Percentiles rank a stretch among this genome's conserved stretches.
phyloP scores from a whole-genome alignment of 2,888 invertebrate species.

The Stenurella melanura region DNA sequence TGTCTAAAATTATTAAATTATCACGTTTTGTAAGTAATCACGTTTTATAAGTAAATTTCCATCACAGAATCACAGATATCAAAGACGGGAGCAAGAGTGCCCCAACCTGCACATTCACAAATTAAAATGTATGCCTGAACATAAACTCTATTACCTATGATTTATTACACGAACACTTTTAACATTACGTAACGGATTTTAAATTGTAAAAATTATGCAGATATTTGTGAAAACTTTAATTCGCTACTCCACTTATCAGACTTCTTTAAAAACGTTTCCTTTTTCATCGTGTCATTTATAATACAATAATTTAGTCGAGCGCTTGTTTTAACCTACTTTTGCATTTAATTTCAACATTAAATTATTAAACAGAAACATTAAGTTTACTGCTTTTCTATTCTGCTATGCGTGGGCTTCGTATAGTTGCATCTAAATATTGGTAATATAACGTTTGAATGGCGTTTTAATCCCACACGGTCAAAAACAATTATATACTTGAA shows the following conservation, averaged over 20 bases:
- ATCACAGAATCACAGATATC: too few relatives aligned
- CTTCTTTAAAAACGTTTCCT: not conserved
- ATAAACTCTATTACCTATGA: not conserved
- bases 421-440: conserved; percentile 7
- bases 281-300: not conserved
- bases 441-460: conserved; percentile 4
- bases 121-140: too few relatives aligned
- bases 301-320: not conserved
- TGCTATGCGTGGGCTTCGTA: not conserved
- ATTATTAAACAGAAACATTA: not conserved
- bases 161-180: not conserved
- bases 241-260: not conserved
- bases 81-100: too few relatives aligned
- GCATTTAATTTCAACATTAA: conserved; percentile 1
- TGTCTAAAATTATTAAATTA: too few relatives aligned
- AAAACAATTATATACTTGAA: conserved; percentile 7
- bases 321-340: conserved; percentile 2
- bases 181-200: not conserved
- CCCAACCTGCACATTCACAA: too few relatives aligned
- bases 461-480: conserved; percentile 1
- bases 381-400: not conserved
- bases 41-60: too few relatives aligned
- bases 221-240: not conserved
- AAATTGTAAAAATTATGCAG: not conserved
- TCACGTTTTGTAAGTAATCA: too few relatives aligned